These are phyloP conservation scores for Temnothorax curvispinosus DNA, from an alignment of 1,140 invertebrate genomes.

Conservation along the genomic window DNA sequence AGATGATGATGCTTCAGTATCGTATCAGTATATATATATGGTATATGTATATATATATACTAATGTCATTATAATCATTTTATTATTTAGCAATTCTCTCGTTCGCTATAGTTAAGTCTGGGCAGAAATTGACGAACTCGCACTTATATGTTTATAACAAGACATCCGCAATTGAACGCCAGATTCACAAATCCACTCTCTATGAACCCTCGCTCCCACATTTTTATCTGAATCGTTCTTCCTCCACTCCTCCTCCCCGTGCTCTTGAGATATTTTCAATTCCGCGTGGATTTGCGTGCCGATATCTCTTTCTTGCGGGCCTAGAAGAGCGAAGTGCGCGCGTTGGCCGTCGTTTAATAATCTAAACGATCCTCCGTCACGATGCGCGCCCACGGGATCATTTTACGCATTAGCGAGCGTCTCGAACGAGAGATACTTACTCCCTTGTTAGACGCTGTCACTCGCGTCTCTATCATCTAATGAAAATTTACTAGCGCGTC, in stretches of 20 bases:
- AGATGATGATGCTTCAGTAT: slow-evolving; percentile 84
- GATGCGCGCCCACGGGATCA: not conserved
- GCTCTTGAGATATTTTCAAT: not conserved
- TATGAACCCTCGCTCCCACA: slow-evolving; percentile 70
- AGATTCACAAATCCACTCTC: slow-evolving; percentile 76
- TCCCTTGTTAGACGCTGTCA: not conserved
- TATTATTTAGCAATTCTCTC: slow-evolving; percentile 82
- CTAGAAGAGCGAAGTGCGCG: not conserved
- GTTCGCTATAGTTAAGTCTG: slow-evolving; percentile 59
- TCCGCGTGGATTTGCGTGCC: slow-evolving; percentile 3
- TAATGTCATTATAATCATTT: slow-evolving; percentile 80
- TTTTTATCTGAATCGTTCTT: slow-evolving; percentile 63
- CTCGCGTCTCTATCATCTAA: slow-evolving; percentile 44
- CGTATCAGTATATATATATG: slow-evolving; percentile 74
- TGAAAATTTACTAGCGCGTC: slow-evolving; percentile 38
- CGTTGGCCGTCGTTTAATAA: not conserved
- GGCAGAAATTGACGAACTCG: slow-evolving; percentile 83
- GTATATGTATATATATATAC: slow-evolving; percentile 25
- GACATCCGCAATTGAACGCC: slow-evolving; percentile 56
- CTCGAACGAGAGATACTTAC: not conserved
- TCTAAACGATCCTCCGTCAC: slow-evolving; percentile 27
- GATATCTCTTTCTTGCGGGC: not conserved
- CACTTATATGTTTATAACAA: slow-evolving; percentile 77
- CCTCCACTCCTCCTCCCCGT: slow-evolving; percentile 23
- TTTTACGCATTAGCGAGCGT: not conserved